phyloP scores from a whole-genome alignment of 1,140 invertebrate species.

The Bombyx mandarina region DNA sequence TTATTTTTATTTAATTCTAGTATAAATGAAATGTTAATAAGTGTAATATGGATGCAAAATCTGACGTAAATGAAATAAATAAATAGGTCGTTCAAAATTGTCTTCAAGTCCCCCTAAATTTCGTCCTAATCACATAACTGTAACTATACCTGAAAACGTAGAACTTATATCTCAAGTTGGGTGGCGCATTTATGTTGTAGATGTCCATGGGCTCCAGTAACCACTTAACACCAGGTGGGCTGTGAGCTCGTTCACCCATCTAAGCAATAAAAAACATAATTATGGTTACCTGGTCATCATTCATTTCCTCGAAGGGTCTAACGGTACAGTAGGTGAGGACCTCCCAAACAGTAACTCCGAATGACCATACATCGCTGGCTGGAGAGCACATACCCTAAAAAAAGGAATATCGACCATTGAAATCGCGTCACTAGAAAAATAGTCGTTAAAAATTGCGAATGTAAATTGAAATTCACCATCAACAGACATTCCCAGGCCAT shows the following conservation, averaged over 20 bases:
- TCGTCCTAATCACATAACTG: background rate
- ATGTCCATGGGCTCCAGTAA: too few relatives aligned
- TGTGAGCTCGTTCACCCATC: too few relatives aligned
- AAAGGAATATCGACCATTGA: background rate
- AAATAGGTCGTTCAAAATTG: background rate
- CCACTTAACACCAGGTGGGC: too few relatives aligned
- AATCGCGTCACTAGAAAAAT: background rate
- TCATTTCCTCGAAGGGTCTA: conserved; percentile 81
- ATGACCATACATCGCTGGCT: conserved; percentile 85
- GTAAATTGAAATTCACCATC: conserved; percentile 72
- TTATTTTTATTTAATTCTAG: too few relatives aligned
- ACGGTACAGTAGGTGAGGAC: conserved; percentile 81
- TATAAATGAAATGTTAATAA: too few relatives aligned
- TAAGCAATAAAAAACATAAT: background rate
- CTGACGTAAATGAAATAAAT: background rate
- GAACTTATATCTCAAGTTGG: too few relatives aligned
- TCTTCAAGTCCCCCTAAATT: background rate
- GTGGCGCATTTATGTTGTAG: too few relatives aligned
- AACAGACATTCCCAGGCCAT: conserved; percentile 89
- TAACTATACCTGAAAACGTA: too few relatives aligned
- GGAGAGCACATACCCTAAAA: conserved; percentile 79
- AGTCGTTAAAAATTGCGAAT: background rate
- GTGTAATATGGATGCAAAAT: too few relatives aligned
- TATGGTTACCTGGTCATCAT: conserved; percentile 74
- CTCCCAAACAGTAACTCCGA: conserved; percentile 85